Percentiles rank a stretch among this genome's conserved stretches.
phyloP scores from a whole-genome alignment of 2,888 invertebrate genomes.

The Parnassius orleans region DNA sequence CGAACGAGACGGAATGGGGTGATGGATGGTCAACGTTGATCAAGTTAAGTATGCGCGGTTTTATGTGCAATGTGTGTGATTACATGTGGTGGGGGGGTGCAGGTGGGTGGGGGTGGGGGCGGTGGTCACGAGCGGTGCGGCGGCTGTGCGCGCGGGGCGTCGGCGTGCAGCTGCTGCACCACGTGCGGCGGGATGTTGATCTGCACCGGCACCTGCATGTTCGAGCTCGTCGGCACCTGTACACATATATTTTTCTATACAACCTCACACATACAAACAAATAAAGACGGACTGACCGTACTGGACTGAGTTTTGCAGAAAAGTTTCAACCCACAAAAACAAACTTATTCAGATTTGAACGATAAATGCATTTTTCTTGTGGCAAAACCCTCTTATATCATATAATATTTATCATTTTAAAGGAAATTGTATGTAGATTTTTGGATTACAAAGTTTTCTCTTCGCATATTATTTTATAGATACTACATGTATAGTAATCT shows the following conservation, averaged over 20 bases:
- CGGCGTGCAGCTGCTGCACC: conserved; percentile 62
- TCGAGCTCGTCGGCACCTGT: conserved; percentile 82
- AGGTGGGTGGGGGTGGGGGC: conserved; percentile 38
- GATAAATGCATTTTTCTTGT: no score
- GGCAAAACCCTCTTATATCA: no score
- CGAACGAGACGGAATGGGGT: no score
- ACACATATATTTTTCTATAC: background rate
- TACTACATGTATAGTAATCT: conserved; percentile 77
- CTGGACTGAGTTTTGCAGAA: no score
- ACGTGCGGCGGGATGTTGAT: conserved; percentile 84
- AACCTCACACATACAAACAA: background rate
- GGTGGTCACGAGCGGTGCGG: conserved; percentile 63
- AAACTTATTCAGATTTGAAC: no score
- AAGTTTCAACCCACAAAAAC: no score
- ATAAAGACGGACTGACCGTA: no score
- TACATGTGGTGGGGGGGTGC: conserved; percentile 59
- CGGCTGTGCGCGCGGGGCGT: conserved; percentile 43
- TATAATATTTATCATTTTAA: no score
- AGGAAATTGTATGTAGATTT: no score
- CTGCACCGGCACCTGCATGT: conserved; percentile 83
- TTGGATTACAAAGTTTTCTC: no score
- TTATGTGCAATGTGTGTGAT: conserved; percentile 26
- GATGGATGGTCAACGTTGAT: no score
- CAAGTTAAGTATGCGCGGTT: no score
- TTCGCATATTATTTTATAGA: background rate